phyloP scores from a whole-genome alignment of 2,888 invertebrate species.

The Drosophila emarginata region DNA sequence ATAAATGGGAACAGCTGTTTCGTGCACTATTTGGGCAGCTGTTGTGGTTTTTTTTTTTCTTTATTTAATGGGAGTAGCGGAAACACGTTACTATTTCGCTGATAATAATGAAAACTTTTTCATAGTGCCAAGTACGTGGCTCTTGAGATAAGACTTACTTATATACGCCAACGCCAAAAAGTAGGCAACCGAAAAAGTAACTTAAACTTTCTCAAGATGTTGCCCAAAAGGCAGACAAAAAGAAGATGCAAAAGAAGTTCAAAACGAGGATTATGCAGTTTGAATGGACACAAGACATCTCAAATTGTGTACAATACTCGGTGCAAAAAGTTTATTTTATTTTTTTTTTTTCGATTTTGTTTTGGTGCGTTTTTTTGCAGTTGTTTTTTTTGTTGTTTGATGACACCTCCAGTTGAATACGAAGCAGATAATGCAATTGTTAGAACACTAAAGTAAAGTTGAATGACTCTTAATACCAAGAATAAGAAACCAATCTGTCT shows the following conservation, averaged over 20 bases:
- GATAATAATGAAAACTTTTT: conserved; percentile 18
- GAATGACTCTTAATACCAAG: not conserved
- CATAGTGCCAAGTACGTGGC: conserved; percentile 11
- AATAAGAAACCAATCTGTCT: not conserved
- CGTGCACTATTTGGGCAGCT: not conserved
- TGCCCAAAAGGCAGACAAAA: not conserved
- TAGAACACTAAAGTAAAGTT: not conserved
- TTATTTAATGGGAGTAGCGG: too few species aligned
- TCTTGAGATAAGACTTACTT: conserved; percentile 5
- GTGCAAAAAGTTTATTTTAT: not conserved
- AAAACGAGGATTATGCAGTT: conserved; percentile 2
- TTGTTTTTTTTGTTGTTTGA: not conserved
- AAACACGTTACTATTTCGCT: conserved; percentile 1
- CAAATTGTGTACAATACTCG: conserved; percentile 2
- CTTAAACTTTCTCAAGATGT: conserved; percentile 16
- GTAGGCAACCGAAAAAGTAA: conserved; percentile 11
- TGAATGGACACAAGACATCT: conserved; percentile 12
- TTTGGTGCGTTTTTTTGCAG: not conserved
- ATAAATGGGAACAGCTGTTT: conserved; percentile 1
- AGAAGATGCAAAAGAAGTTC: not conserved
- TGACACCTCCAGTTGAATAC: not conserved
- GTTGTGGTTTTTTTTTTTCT: not conserved
- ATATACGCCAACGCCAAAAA: not conserved
- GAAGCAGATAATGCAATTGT: not conserved
- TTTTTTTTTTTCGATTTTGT: not conserved